Evolutionary conservation across 2,888 invertebrate species (phyloP).

Genomic region (Drosophila nr. fundita): DNA sequence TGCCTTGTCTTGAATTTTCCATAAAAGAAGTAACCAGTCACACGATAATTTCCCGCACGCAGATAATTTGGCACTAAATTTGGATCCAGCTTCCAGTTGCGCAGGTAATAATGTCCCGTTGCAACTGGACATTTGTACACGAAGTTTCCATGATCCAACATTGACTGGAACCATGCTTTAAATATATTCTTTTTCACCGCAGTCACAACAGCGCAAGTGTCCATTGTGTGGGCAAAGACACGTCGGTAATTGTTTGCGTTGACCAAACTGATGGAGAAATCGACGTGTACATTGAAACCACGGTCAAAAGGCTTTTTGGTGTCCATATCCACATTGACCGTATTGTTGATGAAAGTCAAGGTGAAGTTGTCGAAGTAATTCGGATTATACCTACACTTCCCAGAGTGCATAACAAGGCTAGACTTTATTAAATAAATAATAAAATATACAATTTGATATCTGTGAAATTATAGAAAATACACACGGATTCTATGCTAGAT

Average conservation of each 20-base stretch:
- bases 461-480: conserved; percentile 5
- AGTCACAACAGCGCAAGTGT: conserved; percentile 59
- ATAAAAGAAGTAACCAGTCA: conserved; percentile 52
- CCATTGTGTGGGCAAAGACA: conserved; percentile 62
- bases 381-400: conserved; percentile 27
- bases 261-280: conserved; percentile 60
- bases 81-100: conserved; percentile 51
- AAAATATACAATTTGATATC: background rate
- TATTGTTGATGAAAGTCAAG: conserved; percentile 48
- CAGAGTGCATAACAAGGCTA: conserved; percentile 43
- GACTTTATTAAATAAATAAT: conserved; percentile 40
- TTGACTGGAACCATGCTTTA: conserved; percentile 63
- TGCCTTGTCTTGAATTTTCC: conserved; percentile 61
- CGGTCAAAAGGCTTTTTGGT: conserved; percentile 28
- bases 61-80: conserved; percentile 53
- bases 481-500: conserved; percentile 30
- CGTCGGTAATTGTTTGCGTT: conserved; percentile 58
- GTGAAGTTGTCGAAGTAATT: conserved; percentile 61
- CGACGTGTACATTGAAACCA: conserved; percentile 54
- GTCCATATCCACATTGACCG: conserved; percentile 52
- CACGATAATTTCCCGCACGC: conserved; percentile 59
- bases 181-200: conserved; percentile 59
- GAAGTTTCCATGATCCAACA: conserved; percentile 67
- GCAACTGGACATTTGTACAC: conserved; percentile 66
- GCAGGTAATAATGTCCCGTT: conserved; percentile 55